Conservation (phyloP, 2,113 vertebrate genomes). For the Mormyrus lacerda region DNA sequence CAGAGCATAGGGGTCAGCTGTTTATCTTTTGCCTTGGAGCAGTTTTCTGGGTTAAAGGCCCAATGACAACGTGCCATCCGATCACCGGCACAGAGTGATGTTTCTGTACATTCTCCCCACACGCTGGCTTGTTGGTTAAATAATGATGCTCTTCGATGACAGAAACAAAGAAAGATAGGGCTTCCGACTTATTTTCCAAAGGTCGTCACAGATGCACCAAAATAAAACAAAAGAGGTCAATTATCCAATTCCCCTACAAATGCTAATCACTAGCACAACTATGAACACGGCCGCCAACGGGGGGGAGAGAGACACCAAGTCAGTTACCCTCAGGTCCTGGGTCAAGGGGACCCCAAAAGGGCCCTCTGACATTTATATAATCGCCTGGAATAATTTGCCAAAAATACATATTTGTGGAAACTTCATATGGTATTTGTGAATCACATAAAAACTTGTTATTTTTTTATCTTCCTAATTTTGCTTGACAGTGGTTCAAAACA, state of each 20-base stretch:
- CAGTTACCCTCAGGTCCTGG: not conserved
- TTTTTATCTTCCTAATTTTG: not conserved
- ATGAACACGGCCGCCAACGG: not conserved
- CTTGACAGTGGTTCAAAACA: not conserved
- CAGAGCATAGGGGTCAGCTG: not conserved
- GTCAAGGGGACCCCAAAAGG: not conserved
- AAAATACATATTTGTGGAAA: not conserved
- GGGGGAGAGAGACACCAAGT: not conserved
- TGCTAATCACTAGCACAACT: not conserved
- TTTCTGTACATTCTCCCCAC: not conserved
- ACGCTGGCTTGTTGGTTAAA: not conserved
- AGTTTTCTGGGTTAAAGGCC: not conserved
- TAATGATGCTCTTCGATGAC: not conserved
- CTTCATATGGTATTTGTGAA: not conserved
- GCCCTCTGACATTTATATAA: not conserved
- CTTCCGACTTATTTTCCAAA: not conserved
- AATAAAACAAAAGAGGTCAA: not conserved
- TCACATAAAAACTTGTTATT: not conserved
- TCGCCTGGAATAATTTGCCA: not conserved
- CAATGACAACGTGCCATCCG: not conserved
- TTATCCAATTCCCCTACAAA: not conserved
- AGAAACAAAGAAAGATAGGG: not conserved
- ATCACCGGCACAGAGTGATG: not conserved
- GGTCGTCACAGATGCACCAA: not conserved
- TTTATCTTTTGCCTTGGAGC: not conserved